Evolutionary conservation across 1,140 invertebrate genomes (phyloP).

Genomic region (Aphaenogaster floridana): DNA sequence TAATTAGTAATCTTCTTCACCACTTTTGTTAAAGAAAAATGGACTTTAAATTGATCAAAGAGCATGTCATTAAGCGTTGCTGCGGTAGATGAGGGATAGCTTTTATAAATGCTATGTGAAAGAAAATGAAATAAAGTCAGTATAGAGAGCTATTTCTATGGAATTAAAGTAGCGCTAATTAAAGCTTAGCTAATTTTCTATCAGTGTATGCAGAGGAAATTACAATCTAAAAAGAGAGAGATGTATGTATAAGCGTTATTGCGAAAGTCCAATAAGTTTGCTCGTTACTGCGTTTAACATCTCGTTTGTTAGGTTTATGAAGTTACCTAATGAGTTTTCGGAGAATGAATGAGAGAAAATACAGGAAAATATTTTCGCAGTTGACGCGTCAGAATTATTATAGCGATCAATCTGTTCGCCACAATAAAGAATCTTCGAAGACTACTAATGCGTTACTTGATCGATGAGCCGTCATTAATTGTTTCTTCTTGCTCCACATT

Average conservation of each 20-base stretch:
- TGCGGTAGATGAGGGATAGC: background rate
- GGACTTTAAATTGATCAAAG: constrained; percentile 9
- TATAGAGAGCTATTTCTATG: background rate
- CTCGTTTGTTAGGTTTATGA: background rate
- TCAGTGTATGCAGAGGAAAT: background rate
- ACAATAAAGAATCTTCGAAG: background rate
- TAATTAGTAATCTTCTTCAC: background rate
- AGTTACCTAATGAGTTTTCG: constrained; percentile 19
- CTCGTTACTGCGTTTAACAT: constrained; percentile 10
- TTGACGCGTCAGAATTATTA: background rate
- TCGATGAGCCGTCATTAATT: constrained; percentile 35
- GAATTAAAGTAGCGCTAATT: constrained; percentile 16
- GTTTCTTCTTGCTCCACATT: constrained; percentile 26
- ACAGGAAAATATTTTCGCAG: background rate
- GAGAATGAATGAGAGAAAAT: background rate
- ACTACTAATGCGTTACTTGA: background rate
- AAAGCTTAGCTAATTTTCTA: background rate
- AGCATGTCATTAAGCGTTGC: background rate
- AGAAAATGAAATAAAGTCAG: background rate
- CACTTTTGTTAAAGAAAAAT: background rate
- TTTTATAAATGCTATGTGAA: background rate
- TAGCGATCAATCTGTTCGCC: background rate
- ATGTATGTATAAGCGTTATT: background rate
- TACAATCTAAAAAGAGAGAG: background rate
- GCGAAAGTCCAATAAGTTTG: background rate